phyloP scores from a whole-genome alignment of 2,113 vertebrate genomes.

The Myrmecobius fasciatus region DNA sequence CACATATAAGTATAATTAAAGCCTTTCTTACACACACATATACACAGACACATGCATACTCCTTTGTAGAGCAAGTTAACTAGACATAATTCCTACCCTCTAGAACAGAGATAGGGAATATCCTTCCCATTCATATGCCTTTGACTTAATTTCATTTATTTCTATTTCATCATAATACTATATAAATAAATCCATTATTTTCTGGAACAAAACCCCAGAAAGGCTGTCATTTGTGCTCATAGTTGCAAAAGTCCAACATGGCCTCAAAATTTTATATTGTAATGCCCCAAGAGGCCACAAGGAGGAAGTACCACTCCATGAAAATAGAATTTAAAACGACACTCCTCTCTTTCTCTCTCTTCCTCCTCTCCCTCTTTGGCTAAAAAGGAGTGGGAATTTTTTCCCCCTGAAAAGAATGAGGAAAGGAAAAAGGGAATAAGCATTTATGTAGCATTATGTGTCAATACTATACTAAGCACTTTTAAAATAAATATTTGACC shows the following conservation, averaged over 20 bases:
- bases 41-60: too few relatives aligned
- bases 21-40: neutral
- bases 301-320: constrained; percentile 14
- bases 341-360: neutral
- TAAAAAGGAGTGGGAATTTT: neutral
- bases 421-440: neutral
- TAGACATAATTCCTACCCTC: constrained; percentile 9
- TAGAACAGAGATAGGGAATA: constrained; percentile 15
- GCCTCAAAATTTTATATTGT: constrained; percentile 10
- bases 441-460: neutral
- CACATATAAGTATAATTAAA: neutral
- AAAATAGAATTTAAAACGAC: neutral
- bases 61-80: neutral
- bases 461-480: neutral
- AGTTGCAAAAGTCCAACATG: constrained; percentile 7
- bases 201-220: constrained; percentile 13
- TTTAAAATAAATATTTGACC: neutral
- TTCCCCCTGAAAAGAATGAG: neutral
- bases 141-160: constrained; percentile 36
- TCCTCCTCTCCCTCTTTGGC: neutral
- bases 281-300: neutral
- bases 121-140: neutral
- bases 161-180: neutral
- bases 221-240: neutral
- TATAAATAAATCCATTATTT: neutral